These are phyloP conservation scores for Aromia moschata DNA, from an alignment of 2,888 invertebrate species.

Conservation along the genomic window DNA sequence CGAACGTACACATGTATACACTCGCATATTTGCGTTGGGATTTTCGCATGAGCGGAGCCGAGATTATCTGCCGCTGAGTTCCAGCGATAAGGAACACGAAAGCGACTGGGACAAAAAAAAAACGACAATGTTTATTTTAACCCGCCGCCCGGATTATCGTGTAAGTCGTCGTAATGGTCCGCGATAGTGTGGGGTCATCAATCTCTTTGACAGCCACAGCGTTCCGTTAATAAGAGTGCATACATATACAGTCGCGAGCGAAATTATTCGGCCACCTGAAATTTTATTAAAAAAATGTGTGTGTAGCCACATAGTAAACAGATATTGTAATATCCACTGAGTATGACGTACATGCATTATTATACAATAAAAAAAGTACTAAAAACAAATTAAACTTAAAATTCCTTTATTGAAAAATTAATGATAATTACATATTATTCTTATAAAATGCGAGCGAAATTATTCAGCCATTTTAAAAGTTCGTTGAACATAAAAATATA, in stretches of 20 bases:
- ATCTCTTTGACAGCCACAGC: conserved; percentile 13
- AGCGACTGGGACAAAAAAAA: conserved; percentile 5
- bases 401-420: too few relatives aligned
- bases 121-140: conserved; percentile 19
- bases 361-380: too few relatives aligned
- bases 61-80: conserved; percentile 24
- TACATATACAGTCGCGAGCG: conserved; percentile 1
- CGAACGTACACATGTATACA: conserved; percentile 4
- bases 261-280: too few relatives aligned
- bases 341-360: too few relatives aligned
- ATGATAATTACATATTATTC: too few relatives aligned
- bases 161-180: conserved; percentile 10
- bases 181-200: conserved; percentile 9
- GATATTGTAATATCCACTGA: too few relatives aligned
- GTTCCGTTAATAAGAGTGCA: conserved; percentile 15
- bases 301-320: too few relatives aligned
- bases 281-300: too few relatives aligned
- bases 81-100: conserved; percentile 23
- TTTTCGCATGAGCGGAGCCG: conserved; percentile 23
- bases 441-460: too few relatives aligned
- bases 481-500: too few relatives aligned
- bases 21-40: conserved; percentile 23
- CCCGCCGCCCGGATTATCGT: conserved; percentile 17
- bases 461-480: too few relatives aligned
- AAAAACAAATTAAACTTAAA: too few relatives aligned